These are phyloP conservation scores for Rhyzopertha dominica DNA, from an alignment of 1,140 invertebrate species.

Conservation along the genomic window DNA sequence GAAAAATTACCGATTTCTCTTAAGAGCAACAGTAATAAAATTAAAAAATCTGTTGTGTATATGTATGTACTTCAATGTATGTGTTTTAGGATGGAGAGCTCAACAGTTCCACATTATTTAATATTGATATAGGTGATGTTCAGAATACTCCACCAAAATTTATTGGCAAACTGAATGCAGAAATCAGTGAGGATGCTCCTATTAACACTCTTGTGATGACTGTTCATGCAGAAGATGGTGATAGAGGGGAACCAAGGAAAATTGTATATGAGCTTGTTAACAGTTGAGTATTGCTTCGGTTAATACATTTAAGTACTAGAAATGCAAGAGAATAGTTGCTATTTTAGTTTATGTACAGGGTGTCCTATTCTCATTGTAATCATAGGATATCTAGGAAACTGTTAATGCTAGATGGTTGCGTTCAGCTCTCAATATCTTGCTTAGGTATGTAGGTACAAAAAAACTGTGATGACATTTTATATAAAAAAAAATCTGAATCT, in stretches of 20 bases:
- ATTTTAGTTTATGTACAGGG: no score
- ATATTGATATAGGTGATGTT: slow-evolving; percentile 73
- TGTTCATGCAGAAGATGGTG: slow-evolving; percentile 75
- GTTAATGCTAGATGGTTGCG: no score
- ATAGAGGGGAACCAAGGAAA: slow-evolving; percentile 70
- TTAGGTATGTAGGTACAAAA: no score
- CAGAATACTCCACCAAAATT: slow-evolving; percentile 81
- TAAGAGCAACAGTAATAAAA: slow-evolving; percentile 35
- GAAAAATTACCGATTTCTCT: slow-evolving; percentile 30
- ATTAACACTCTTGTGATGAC: slow-evolving; percentile 79
- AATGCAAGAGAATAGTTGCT: no score
- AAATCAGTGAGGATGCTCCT: slow-evolving; percentile 76
- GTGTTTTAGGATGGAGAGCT: slow-evolving; percentile 68
- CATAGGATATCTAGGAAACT: no score
- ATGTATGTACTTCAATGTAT: slow-evolving; percentile 49
- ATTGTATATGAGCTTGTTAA: slow-evolving; percentile 73
- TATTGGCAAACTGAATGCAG: slow-evolving; percentile 69
- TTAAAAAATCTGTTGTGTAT: slow-evolving; percentile 9
- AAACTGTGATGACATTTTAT: no score
- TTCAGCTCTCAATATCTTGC: no score
- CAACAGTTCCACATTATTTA: slow-evolving; percentile 64
- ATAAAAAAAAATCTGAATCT: no score
- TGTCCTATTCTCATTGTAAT: no score
- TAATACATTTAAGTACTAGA: no score
- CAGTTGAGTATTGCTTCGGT: no score